Conservation (phyloP, 2,113 vertebrate genomes). For the Nannospalax galili region DNA sequence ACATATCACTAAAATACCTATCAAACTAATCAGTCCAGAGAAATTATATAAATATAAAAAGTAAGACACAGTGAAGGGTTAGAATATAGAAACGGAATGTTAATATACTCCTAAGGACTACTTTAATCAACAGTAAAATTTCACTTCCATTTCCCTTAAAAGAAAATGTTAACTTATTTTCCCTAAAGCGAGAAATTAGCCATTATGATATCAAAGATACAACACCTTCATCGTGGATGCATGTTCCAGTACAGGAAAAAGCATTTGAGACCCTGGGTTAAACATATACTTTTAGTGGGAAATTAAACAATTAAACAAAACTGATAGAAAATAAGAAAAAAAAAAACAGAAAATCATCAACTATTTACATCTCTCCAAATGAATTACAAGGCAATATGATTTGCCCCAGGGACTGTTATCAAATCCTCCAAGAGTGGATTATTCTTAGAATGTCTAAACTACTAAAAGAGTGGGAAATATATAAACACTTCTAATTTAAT, state of each 20-base stretch:
- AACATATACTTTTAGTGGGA: constrained; percentile 8
- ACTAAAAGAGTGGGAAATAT: neutral
- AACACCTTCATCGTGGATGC: neutral
- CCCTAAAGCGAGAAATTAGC: constrained; percentile 14
- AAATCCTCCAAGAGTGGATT: neutral
- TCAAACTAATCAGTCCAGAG: neutral
- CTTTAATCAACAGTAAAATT: neutral
- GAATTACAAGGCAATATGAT: neutral
- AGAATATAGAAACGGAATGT: constrained; percentile 27
- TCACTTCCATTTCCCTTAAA: neutral
- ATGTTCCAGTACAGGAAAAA: neutral
- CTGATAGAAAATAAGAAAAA: neutral
- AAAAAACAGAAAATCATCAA: neutral
- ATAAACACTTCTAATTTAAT: neutral
- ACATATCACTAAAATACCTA: neutral
- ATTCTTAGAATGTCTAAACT: neutral
- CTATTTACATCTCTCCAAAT: neutral
- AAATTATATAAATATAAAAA: neutral
- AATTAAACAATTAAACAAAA: constrained; percentile 17
- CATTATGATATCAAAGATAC: neutral
- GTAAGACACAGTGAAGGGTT: neutral
- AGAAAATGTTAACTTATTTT: constrained; percentile 21
- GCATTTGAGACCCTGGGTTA: constrained; percentile 16
- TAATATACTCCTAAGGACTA: neutral
- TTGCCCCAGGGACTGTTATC: neutral